Conservation (phyloP, 2,888 invertebrate species). For the Eilema griseolum region DNA sequence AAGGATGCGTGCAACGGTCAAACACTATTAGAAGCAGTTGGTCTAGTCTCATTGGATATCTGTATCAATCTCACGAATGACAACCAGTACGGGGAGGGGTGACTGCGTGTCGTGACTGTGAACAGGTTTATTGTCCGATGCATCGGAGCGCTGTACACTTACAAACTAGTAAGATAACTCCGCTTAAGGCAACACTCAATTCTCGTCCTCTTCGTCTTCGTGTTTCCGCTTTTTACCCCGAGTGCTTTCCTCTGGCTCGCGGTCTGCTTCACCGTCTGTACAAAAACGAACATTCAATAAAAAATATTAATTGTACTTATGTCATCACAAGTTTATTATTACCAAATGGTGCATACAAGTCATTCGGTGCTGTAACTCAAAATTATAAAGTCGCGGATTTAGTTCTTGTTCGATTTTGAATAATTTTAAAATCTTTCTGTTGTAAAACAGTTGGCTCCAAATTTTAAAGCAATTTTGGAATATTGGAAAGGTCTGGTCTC, state of each 20-base stretch:
- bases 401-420: too few relatives aligned
- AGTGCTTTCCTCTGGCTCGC: slow-evolving; percentile 83
- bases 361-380: too few relatives aligned
- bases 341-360: too few relatives aligned
- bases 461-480: too few relatives aligned
- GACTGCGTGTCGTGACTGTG: slow-evolving; percentile 66
- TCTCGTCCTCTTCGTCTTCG: slow-evolving; percentile 84
- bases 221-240: slow-evolving; percentile 88
- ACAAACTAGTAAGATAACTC: slow-evolving; percentile 84
- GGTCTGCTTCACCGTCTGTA: slow-evolving; percentile 79
- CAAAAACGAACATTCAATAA: slow-evolving; percentile 13
- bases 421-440: too few relatives aligned
- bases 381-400: too few relatives aligned
- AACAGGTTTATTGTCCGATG: slow-evolving; percentile 82
- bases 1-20: slow-evolving; percentile 43
- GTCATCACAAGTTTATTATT: too few relatives aligned
- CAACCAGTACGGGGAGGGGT: slow-evolving; percentile 72
- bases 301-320: background rate
- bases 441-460: too few relatives aligned
- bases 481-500: too few relatives aligned
- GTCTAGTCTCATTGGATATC: slow-evolving; percentile 60
- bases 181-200: slow-evolving; percentile 84
- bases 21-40: slow-evolving; percentile 56
- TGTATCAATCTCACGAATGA: slow-evolving; percentile 74
- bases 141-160: slow-evolving; percentile 85